Conservation (phyloP, 2,797 vertebrate genomes). For the Pagetopsis macropterus region DNA sequence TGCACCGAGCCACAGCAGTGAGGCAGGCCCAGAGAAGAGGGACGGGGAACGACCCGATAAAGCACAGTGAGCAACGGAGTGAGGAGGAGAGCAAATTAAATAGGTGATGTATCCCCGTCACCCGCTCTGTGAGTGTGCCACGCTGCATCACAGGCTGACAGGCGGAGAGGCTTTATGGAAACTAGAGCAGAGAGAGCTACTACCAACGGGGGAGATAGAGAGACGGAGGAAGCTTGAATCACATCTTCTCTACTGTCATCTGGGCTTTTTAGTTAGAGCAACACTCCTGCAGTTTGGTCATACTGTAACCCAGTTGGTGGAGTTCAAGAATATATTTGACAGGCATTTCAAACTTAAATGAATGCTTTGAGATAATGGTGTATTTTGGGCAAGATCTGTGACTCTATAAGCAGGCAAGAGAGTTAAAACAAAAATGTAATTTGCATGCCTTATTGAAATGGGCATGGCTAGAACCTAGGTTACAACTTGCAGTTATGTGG, state of each 20-base stretch:
- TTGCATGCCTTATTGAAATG: too few relatives aligned
- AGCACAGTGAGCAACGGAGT: slow-evolving; percentile 20
- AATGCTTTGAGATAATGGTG: neutral
- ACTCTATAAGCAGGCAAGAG: neutral
- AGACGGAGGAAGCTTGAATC: neutral
- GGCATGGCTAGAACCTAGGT: too few relatives aligned
- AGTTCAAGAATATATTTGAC: neutral
- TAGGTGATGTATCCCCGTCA: slow-evolving; percentile 48
- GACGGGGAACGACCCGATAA: slow-evolving; percentile 24
- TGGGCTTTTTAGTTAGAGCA: neutral
- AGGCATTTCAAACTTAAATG: neutral
- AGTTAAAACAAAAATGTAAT: neutral
- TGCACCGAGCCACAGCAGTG: slow-evolving; percentile 28
- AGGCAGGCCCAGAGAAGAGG: slow-evolving; percentile 35
- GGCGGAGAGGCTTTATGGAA: slow-evolving; percentile 24
- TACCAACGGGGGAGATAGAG: neutral
- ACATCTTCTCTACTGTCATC: neutral
- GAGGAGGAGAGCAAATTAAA: slow-evolving; percentile 44
- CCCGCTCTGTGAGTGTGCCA: slow-evolving; percentile 24
- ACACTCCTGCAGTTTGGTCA: neutral
- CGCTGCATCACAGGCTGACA: slow-evolving; percentile 35
- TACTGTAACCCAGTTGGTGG: neutral
- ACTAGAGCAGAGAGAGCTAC: slow-evolving; percentile 14
- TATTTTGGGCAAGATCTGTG: neutral
- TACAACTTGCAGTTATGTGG: too few relatives aligned